Evolutionary conservation across 1,140 invertebrate genomes (phyloP).

Genomic region (Drosophila lini): DNA sequence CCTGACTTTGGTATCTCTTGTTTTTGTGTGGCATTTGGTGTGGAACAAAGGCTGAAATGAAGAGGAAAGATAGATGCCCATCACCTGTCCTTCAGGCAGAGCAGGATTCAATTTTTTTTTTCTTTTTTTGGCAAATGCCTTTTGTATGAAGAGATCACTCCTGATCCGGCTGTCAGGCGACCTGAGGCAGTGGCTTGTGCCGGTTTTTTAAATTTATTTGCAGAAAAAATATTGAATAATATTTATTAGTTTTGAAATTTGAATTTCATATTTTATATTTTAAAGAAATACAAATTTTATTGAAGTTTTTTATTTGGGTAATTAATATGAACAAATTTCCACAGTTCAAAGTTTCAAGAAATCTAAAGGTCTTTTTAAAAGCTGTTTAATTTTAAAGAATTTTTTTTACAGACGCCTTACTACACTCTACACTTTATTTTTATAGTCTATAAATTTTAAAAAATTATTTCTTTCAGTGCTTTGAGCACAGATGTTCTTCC

Average conservation of each 20-base stretch:
- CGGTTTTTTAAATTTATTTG: slow-evolving; percentile 8
- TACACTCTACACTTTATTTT: not conserved
- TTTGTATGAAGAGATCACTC: slow-evolving; percentile 54
- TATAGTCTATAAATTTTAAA: not conserved
- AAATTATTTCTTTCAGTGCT: slow-evolving; percentile 1
- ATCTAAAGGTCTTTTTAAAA: not conserved
- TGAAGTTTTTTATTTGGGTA: too few relatives aligned
- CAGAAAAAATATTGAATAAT: not conserved
- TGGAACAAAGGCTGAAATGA: slow-evolving; percentile 34
- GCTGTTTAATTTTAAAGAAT: too few relatives aligned
- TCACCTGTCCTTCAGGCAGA: slow-evolving; percentile 64
- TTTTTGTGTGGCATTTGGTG: slow-evolving; percentile 47
- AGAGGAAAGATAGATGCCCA: slow-evolving; percentile 64
- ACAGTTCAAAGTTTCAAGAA: too few relatives aligned
- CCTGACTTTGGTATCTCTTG: slow-evolving; percentile 55
- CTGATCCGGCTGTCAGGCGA: slow-evolving; percentile 26
- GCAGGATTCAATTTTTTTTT: slow-evolving; percentile 12
- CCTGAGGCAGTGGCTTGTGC: slow-evolving; percentile 50
- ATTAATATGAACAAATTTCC: too few relatives aligned
- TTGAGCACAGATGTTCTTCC: slow-evolving; percentile 24
- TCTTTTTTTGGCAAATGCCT: slow-evolving; percentile 38
- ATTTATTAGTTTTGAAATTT: not conserved
- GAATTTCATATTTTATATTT: not conserved
- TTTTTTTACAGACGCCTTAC: too few relatives aligned
- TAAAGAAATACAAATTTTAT: not conserved